A percentile compares a stretch with the other conserved stretches of the same genome.
These are phyloP conservation scores for Euura saliciscinereae DNA, from an alignment of 1,140 invertebrate genomes.

Conservation along the genomic window DNA sequence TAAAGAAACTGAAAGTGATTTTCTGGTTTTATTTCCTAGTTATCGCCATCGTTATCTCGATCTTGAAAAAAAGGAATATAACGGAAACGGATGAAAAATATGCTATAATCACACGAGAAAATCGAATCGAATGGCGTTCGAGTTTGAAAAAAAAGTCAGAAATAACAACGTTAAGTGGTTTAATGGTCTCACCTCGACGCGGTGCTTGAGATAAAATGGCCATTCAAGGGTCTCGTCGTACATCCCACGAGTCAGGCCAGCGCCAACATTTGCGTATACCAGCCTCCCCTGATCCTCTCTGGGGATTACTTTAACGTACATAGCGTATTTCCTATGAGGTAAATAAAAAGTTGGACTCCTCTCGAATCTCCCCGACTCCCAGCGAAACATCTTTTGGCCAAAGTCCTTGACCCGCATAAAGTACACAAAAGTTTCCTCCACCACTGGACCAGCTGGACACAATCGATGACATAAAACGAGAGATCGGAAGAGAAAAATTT, in stretches of 20 bases:
- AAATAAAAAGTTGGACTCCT: constrained; percentile 57
- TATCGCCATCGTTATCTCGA: background rate
- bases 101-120: no score
- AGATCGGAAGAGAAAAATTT: background rate
- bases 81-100: background rate
- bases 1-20: no score
- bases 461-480: background rate
- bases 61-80: background rate
- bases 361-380: constrained; percentile 48
- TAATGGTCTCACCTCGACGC: constrained; percentile 35
- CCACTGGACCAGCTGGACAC: constrained; percentile 15
- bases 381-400: constrained; percentile 50
- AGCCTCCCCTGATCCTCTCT: constrained; percentile 55
- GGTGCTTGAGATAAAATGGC: constrained; percentile 56
- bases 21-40: background rate
- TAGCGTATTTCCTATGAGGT: constrained; percentile 36
- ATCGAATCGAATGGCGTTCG: no score
- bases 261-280: constrained; percentile 49
- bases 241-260: constrained; percentile 54
- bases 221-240: constrained; percentile 50
- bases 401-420: constrained; percentile 55
- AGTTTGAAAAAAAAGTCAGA: no score
- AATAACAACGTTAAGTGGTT: no score
- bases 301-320: constrained; percentile 42
- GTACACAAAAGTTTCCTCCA: constrained; percentile 50